phyloP scores from a whole-genome alignment of 2,888 invertebrate species.

The Limenitis camilla region DNA sequence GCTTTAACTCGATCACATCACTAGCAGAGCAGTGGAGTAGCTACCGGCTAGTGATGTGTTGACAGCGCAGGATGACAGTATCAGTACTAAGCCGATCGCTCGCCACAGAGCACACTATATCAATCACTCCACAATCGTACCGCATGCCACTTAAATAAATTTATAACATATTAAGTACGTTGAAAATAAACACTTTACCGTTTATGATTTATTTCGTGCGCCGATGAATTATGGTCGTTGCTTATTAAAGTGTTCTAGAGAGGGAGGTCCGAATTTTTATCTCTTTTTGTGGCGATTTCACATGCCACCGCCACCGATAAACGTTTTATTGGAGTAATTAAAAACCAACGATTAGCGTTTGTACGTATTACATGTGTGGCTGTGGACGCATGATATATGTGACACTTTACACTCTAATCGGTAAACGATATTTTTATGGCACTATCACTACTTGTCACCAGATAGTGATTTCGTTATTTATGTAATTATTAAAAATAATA shows the following conservation, averaged over 20 bases:
- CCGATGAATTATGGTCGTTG: conserved; percentile 66
- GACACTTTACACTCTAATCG: conserved; percentile 55
- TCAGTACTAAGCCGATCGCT: conserved; percentile 54
- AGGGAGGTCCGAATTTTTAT: conserved; percentile 54
- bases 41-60: conserved; percentile 20
- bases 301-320: conserved; percentile 64
- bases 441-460: conserved; percentile 40
- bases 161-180: conserved; percentile 74
- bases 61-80: conserved; percentile 48
- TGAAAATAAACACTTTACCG: conserved; percentile 71
- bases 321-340: conserved; percentile 71
- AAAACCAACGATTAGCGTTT: conserved; percentile 56
- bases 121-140: conserved; percentile 70
- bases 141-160: conserved; percentile 72
- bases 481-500: conserved; percentile 20
- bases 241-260: conserved; percentile 55
- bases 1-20: conserved; percentile 35
- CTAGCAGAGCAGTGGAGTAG: conserved; percentile 29
- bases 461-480: conserved; percentile 42
- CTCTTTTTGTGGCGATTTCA: conserved; percentile 60
- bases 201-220: conserved; percentile 72
- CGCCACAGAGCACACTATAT: conserved; percentile 61
- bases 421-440: conserved; percentile 43
- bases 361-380: conserved; percentile 53
- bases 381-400: conserved; percentile 59